Conservation (phyloP, 2,797 vertebrate genomes). For the Sebastes iracundus region DNA sequence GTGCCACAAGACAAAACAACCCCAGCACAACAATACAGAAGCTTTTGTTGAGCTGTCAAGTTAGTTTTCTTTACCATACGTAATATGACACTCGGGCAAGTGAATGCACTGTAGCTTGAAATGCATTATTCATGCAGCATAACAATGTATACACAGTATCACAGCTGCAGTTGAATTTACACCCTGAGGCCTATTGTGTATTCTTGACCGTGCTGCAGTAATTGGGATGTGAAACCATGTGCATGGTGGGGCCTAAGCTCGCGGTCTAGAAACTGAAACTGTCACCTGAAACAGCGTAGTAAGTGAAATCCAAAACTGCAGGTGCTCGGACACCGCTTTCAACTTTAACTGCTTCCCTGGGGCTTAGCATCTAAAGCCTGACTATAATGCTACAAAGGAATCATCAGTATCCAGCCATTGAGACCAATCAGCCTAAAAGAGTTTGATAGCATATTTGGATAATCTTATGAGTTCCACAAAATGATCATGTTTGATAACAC, state of each 20-base stretch:
- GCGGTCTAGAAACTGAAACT: slow-evolving; percentile 62
- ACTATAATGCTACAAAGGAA: not conserved
- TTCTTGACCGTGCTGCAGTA: slow-evolving; percentile 20
- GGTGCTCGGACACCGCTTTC: slow-evolving; percentile 42
- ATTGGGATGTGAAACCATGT: slow-evolving; percentile 72
- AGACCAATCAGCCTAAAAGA: not conserved
- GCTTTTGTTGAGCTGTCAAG: slow-evolving; percentile 25
- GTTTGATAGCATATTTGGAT: not conserved
- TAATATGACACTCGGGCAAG: slow-evolving; percentile 34
- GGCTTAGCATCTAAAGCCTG: not conserved
- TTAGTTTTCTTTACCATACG: slow-evolving; percentile 33
- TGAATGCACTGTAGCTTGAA: slow-evolving; percentile 16
- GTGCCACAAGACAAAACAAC: slow-evolving; percentile 5
- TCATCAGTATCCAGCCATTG: not conserved
- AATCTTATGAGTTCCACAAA: too few species aligned
- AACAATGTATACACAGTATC: slow-evolving; percentile 16
- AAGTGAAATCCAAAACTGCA: slow-evolving; percentile 74
- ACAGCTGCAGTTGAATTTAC: slow-evolving; percentile 35
- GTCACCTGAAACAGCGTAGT: slow-evolving; percentile 67
- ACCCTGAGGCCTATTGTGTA: slow-evolving; percentile 25
- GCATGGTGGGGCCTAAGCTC: slow-evolving; percentile 16
- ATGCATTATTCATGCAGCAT: slow-evolving; percentile 62
- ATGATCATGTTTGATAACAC: not conserved
- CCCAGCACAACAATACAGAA: not conserved
- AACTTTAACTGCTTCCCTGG: slow-evolving; percentile 19